Base-by-base conservation (phyloP, 2,888 invertebrate genomes). In the Orthonychiurus folsomi region DNA sequence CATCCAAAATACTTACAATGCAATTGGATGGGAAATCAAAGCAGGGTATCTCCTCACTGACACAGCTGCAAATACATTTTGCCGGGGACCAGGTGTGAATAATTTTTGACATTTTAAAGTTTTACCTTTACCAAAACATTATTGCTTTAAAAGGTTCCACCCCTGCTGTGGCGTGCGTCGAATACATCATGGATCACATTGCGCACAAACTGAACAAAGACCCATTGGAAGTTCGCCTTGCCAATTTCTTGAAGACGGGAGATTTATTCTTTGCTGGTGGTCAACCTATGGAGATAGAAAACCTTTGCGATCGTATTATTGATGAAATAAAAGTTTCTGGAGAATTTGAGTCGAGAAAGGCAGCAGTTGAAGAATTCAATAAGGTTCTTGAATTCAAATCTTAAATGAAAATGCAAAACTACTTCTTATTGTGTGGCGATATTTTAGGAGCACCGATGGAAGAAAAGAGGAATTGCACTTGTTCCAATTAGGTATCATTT, bases 141-240 rank as follows among this genome's bases (percentile, higher is more conserved):
- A n/a, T n/a, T n/a, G n/a, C n/a, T n/a, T n/a, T n/a, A n/a, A n/a
- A n/a, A 85, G 85, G 83, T 18, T 79, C 84, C 0, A 76, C 84
- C 0, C 88, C 88, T 77, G 83, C 81, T 21, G 77, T 86, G 9
- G 81, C 82, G 0, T 80, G 83, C 75, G 80, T 81, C 65, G 86
- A 86, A 76, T 77, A 80, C 59, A 80, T 86, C 15, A 85, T 86
- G 84, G 86, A 86, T 65, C 83, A 82, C 74, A 83, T 86, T 66
- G 82, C 86, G 0, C 77, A 77, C 61, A 77, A 73, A 27, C 69
- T 81, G 15, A 78, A 79, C 0, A 81, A 81, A 74, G 85, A 86
- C 76, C 80, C 85, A 0, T 53, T 83, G 50, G 76, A 82, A 66
- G 81, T 86, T 0, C 79, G 82, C 70, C 67, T 81, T 26, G 73